Evolutionary conservation across 1,140 invertebrate genomes (phyloP).

Genomic region (Helicorthomorpha holstii): DNA sequence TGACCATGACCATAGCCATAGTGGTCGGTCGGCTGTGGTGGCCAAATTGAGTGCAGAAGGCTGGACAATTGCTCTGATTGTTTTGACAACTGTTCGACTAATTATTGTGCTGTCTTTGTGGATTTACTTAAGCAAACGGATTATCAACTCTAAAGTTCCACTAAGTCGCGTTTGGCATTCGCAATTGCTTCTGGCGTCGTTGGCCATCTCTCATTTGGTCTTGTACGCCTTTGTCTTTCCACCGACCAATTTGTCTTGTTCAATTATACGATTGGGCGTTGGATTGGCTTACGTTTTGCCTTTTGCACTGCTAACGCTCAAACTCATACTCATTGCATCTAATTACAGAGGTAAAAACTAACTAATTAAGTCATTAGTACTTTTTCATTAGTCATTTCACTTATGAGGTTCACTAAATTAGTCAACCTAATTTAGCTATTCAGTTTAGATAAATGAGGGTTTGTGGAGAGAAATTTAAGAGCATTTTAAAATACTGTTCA

Average conservation of each 20-base stretch:
- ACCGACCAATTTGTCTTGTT: constrained; percentile 21
- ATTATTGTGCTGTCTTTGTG: constrained; percentile 23
- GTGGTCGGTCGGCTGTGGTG: no score
- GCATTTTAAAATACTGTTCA: no score
- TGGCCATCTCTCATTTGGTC: constrained; percentile 22
- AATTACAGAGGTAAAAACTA: constrained; percentile 12
- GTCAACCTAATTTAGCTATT: no score
- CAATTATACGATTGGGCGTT: constrained; percentile 24
- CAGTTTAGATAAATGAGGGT: no score
- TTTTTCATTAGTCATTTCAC: no score
- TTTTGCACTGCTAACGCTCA: constrained; percentile 26
- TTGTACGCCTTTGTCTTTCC: constrained; percentile 21
- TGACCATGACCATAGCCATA: no score
- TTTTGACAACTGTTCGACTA: constrained; percentile 22
- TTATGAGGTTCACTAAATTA: no score
- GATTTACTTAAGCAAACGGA: constrained; percentile 24
- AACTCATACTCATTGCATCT: constrained; percentile 23
- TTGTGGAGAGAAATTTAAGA: no score
- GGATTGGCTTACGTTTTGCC: constrained; percentile 23
- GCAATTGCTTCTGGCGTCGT: constrained; percentile 22
- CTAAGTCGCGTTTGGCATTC: constrained; percentile 24
- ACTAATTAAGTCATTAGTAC: background rate
- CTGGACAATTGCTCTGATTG: constrained; percentile 25
- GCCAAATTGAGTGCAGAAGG: no score
- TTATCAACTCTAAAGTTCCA: constrained; percentile 17